These are phyloP conservation scores for Bovichtus variegatus DNA, from an alignment of 2,797 vertebrate species.

Conservation along the genomic window DNA sequence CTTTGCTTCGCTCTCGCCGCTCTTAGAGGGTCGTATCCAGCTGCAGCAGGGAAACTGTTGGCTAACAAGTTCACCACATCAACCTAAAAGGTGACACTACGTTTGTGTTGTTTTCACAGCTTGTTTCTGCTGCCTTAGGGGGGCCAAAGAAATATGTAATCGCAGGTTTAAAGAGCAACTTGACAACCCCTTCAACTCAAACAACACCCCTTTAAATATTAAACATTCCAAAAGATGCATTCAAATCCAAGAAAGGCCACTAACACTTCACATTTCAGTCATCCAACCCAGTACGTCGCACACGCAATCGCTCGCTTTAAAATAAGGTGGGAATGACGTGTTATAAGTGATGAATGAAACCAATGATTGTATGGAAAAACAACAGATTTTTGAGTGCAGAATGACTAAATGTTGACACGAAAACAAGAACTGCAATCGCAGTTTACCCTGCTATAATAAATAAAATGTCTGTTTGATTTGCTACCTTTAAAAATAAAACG, in stretches of 20 bases:
- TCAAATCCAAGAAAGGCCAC: no score
- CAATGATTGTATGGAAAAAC: not conserved
- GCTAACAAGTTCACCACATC: not conserved
- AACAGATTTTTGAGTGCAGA: not conserved
- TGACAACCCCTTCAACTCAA: not conserved
- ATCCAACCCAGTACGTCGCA: no score
- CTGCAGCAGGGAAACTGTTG: not conserved
- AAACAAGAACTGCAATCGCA: not conserved
- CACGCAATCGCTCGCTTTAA: not conserved
- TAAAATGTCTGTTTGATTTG: not conserved
- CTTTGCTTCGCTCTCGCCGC: not conserved
- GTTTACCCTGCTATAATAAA: conserved; percentile 1
- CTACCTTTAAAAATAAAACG: not conserved
- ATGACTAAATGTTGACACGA: not conserved
- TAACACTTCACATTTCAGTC: no score
- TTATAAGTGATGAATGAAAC: no score
- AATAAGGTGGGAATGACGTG: not conserved
- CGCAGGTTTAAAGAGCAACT: not conserved
- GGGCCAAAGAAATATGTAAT: not conserved
- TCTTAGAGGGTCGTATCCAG: not conserved
- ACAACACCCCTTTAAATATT: not conserved
- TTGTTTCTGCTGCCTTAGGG: not conserved
- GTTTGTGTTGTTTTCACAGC: not conserved
- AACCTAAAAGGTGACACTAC: not conserved
- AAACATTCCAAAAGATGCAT: not conserved